Conservation (phyloP, 2,797 vertebrate species). For the Clarias laeviceps region DNA sequence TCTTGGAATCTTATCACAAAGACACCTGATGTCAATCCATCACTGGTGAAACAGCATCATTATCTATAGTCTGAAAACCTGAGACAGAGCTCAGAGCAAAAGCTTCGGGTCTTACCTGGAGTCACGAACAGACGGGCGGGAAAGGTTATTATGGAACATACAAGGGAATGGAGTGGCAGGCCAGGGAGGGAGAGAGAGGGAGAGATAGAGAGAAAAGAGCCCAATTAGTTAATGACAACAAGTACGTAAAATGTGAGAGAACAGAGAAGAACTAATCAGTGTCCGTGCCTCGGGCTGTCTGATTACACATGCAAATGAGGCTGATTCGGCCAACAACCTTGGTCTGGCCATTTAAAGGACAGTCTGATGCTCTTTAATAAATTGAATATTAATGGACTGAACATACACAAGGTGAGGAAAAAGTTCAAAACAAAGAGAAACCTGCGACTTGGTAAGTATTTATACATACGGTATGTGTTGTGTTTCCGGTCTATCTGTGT, state of each 20-base stretch:
- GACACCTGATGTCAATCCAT: constrained; percentile 43
- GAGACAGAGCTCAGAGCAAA: constrained; percentile 26
- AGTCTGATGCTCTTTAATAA: background rate
- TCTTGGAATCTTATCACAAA: constrained; percentile 48
- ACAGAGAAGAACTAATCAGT: constrained; percentile 44
- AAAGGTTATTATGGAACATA: constrained; percentile 36
- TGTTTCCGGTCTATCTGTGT: constrained; percentile 8
- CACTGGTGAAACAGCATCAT: constrained; percentile 39
- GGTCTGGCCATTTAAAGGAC: constrained; percentile 38
- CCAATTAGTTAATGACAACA: constrained; percentile 52
- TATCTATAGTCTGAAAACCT: constrained; percentile 37
- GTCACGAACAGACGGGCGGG: constrained; percentile 19
- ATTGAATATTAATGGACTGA: background rate
- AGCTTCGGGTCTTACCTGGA: constrained; percentile 52
- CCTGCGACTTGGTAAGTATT: background rate
- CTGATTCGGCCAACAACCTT: constrained; percentile 50
- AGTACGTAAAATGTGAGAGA: constrained; percentile 38
- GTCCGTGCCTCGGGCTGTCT: constrained; percentile 31
- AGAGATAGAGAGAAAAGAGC: constrained; percentile 32
- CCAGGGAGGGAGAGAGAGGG: constrained; percentile 1
- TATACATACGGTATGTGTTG: background rate
- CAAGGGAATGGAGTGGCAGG: constrained; percentile 7
- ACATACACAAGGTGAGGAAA: background rate
- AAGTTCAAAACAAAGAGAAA: background rate
- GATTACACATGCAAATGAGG: constrained; percentile 51